Evolutionary conservation across 1,140 invertebrate species (phyloP).

Genomic region (Daktulosphaira vitifoliae): DNA sequence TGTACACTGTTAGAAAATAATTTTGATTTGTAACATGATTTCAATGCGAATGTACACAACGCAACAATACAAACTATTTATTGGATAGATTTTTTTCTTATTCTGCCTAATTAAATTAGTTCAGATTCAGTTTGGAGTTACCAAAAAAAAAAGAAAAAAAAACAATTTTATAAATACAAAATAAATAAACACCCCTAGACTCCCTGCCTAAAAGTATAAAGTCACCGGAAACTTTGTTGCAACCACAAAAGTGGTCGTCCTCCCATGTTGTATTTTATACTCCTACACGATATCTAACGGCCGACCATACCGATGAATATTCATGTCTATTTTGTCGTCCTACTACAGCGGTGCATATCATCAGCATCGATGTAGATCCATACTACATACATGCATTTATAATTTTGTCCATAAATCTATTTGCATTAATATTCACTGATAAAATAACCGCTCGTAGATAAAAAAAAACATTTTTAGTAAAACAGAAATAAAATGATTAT

Average conservation of each 20-base stretch:
- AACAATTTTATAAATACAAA: neutral
- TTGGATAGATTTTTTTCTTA: no score
- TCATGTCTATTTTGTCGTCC: slow-evolving; percentile 5
- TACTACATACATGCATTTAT: no score
- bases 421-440: neutral
- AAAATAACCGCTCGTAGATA: neutral
- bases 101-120: no score
- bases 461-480: neutral
- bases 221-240: neutral
- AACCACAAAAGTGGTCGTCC: neutral
- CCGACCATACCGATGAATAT: slow-evolving; percentile 10
- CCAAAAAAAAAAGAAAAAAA: neutral
- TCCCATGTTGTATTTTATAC: no score
- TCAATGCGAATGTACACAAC: no score
- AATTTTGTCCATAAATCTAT: no score
- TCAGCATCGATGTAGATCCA: neutral
- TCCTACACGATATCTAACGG: slow-evolving; percentile 16
- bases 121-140: neutral
- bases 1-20: no score
- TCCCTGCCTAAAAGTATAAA: no score
- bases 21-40: no score
- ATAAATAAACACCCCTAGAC: no score
- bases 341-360: neutral
- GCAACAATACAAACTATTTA: neutral
- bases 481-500: neutral